Base-by-base conservation (phyloP, 1,140 invertebrate species). In the Branchinecta lynchi region DNA sequence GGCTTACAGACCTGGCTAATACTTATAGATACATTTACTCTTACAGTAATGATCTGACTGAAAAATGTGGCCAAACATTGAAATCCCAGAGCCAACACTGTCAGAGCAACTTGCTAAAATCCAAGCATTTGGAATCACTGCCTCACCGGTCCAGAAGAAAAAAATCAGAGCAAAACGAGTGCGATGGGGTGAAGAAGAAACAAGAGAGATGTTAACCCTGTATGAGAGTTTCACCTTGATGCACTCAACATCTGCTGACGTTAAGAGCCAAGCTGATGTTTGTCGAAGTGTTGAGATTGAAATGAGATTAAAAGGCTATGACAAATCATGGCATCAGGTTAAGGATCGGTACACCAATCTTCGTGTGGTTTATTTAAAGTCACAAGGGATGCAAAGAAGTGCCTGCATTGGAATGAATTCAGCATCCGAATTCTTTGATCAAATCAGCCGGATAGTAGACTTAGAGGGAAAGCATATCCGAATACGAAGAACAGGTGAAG, bases 361-460 rank as follows among this genome's bases (percentile, higher is more conserved):
- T 15, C 12, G 51, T 3, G 51, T 60, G 12, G 51, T 60, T 60
- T 60, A 60, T 60, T 60, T 60, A 60, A 60, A 60, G 6, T 60
- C 51, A 15, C 51, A 60, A 20, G 51, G 51, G 12, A 60, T 60
- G 51, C 51, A 60, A 60, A 60, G 51, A 60, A 60, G 51, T 60
- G 51, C 51, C 17, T 60, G 51, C 17, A 60, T 60, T 15, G 51
- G 51, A 20, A 60, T 60, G 51, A 60, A 20, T 20, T 60, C 51
- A 20, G 51, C 51, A 60, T 60, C 51, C 17, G 51, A 60, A 60
- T 60, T 60, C 17, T 60, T 60, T 60, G 51, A 60, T 60, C 51
- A 60, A 60, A 60, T 60, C 51, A 60, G 51, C 6, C 51, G 51
- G 6, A 60, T 60, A 60, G 51, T 60, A 6, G 51, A 60, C 12